These are phyloP conservation scores for Mesorhabditis sp. DNA, from an alignment of 2,888 invertebrate genomes.

Conservation along the genomic window DNA sequence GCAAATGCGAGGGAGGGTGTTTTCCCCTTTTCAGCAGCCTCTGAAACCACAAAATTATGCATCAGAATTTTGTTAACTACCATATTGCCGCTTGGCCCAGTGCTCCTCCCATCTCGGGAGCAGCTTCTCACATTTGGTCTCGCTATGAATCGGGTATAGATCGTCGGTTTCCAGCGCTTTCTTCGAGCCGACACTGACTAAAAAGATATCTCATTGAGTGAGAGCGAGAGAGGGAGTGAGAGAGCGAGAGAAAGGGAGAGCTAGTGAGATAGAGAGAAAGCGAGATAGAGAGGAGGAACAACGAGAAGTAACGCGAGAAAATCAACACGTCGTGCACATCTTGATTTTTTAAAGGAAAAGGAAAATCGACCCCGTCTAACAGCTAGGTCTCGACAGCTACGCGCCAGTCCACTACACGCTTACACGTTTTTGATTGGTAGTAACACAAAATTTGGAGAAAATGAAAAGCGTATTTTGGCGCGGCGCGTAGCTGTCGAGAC, in stretches of 20 bases:
- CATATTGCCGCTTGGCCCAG: constrained; percentile 14
- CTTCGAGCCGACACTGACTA: constrained; percentile 15
- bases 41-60: not conserved
- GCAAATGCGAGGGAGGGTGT: constrained; percentile 38
- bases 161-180: constrained; percentile 16
- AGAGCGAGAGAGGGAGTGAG: constrained; percentile 9
- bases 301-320: constrained; percentile 23
- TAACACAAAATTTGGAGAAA: too few relatives aligned
- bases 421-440: too few relatives aligned
- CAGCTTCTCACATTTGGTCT: constrained; percentile 21
- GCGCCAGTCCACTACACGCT: too few relatives aligned
- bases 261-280: constrained; percentile 14
- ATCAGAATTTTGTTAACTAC: constrained; percentile 8
- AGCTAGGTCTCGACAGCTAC: too few relatives aligned
- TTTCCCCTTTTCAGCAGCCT: constrained; percentile 13
- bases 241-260: constrained; percentile 20
- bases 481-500: too few relatives aligned
- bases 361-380: too few relatives aligned
- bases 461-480: too few relatives aligned
- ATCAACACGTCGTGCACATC: too few relatives aligned
- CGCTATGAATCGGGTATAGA: constrained; percentile 18
- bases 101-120: constrained; percentile 17
- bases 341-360: too few relatives aligned
- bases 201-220: too few relatives aligned
- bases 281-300: constrained; percentile 20